Conservation (phyloP, 2,888 invertebrate species). For the Scaptomyza flava region DNA sequence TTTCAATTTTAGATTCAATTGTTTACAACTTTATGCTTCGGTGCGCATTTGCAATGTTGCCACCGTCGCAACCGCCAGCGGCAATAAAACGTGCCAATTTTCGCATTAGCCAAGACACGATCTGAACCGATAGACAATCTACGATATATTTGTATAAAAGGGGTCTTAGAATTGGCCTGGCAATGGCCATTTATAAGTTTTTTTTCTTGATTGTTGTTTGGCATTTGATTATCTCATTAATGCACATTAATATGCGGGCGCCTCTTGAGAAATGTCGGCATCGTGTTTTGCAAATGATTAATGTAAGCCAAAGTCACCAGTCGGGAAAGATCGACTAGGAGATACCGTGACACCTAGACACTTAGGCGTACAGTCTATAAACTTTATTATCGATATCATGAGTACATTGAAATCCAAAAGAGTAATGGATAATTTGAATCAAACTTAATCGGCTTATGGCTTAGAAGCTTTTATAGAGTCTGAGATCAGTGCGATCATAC, state of each 20-base stretch:
- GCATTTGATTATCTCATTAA: slow-evolving; percentile 64
- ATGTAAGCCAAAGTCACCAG: slow-evolving; percentile 37
- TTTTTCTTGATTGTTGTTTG: slow-evolving; percentile 19
- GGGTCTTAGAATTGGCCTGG: slow-evolving; percentile 43
- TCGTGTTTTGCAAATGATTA: slow-evolving; percentile 56
- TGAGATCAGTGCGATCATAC: too few species aligned
- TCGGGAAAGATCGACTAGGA: too few species aligned
- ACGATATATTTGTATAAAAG: slow-evolving; percentile 8
- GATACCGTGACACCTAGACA: too few species aligned
- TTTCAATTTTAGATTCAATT: slow-evolving; percentile 48
- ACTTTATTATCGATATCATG: too few species aligned
- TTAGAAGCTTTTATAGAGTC: too few species aligned
- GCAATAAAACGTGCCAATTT: slow-evolving; percentile 53
- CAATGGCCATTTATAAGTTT: slow-evolving; percentile 19
- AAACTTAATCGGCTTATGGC: too few species aligned
- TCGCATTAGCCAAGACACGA: slow-evolving; percentile 46
- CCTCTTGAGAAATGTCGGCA: slow-evolving; percentile 60
- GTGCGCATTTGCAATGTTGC: slow-evolving; percentile 52
- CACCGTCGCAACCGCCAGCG: slow-evolving; percentile 4
- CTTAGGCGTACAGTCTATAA: too few species aligned
- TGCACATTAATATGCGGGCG: slow-evolving; percentile 54
- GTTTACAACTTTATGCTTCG: slow-evolving; percentile 63
- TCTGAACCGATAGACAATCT: slow-evolving; percentile 26
- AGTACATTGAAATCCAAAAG: too few species aligned
- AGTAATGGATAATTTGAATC: too few species aligned